Percentiles rank a stretch among this genome's conserved stretches.
Conservation (phyloP, 2,113 vertebrate genomes). For the Phalacrocorax aristotelis region DNA sequence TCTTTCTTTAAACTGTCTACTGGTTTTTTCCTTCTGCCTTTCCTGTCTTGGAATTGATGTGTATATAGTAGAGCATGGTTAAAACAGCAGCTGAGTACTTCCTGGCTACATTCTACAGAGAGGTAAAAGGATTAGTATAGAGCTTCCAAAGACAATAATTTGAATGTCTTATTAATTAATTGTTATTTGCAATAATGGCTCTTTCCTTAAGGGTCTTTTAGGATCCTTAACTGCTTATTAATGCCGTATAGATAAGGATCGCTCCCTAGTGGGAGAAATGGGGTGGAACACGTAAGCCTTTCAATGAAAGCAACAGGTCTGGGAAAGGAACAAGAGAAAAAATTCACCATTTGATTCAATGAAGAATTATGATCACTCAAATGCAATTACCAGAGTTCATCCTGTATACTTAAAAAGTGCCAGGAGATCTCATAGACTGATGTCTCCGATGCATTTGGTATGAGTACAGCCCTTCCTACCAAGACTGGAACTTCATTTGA, state of each 20-base stretch:
- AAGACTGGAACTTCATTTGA: neutral
- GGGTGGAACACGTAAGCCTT: neutral
- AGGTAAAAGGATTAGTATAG: constrained; percentile 44
- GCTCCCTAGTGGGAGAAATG: constrained; percentile 40
- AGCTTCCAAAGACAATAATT: constrained; percentile 48
- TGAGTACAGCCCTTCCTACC: neutral
- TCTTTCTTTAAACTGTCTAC: neutral
- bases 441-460: neutral
- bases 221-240: constrained; percentile 51
- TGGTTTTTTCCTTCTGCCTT: neutral
- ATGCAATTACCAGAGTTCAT: neutral
- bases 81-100: constrained; percentile 9
- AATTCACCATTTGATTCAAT: neutral
- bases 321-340: neutral
- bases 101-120: neutral
- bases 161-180: constrained; percentile 64
- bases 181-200: constrained; percentile 46
- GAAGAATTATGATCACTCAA: neutral
- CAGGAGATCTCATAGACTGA: neutral
- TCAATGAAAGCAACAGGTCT: constrained; percentile 10
- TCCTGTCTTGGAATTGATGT: neutral
- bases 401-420: neutral
- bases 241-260: constrained; percentile 38
- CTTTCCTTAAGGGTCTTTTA: constrained; percentile 52
- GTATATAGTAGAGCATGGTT: neutral